Percentiles rank a stretch among this genome's conserved stretches.
These are phyloP conservation scores for Cotesia congregata DNA, from an alignment of 2,888 invertebrate genomes.

Conservation along the genomic window DNA sequence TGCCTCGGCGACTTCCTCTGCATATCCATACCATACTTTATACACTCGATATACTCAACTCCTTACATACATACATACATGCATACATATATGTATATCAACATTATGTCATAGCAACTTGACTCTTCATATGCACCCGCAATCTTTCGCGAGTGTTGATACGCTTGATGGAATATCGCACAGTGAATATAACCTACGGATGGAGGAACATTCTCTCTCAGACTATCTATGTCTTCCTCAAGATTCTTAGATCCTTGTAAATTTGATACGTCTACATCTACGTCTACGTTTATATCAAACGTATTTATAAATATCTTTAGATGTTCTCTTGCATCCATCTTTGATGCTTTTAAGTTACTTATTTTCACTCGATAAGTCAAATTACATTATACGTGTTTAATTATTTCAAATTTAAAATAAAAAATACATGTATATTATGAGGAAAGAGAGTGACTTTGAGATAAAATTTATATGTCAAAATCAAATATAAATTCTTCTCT, in stretches of 20 bases:
- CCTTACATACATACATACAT: slow-evolving; percentile 5
- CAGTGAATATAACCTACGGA: slow-evolving; percentile 49
- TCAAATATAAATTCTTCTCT: slow-evolving; percentile 16
- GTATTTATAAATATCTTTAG: slow-evolving; percentile 10
- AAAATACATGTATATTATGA: neutral
- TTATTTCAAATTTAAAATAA: neutral
- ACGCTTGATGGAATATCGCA: slow-evolving; percentile 61
- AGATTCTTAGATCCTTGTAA: slow-evolving; percentile 19
- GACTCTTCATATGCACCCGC: slow-evolving; percentile 33
- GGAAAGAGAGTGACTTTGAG: neutral
- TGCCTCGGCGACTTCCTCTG: slow-evolving; percentile 32
- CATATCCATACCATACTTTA: slow-evolving; percentile 55
- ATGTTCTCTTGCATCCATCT: slow-evolving; percentile 45
- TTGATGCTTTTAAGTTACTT: slow-evolving; percentile 36
- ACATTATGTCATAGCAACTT: slow-evolving; percentile 41
- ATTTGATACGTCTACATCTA: slow-evolving; percentile 31
- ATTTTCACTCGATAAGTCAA: slow-evolving; percentile 45
- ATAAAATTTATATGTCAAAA: neutral
- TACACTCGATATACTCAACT: neutral
- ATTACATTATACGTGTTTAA: neutral
- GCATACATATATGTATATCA: slow-evolving; percentile 36
- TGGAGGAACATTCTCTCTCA: slow-evolving; percentile 25
- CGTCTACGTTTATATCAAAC: slow-evolving; percentile 36
- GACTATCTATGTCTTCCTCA: slow-evolving; percentile 12
- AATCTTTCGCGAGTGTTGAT: slow-evolving; percentile 50